A percentile compares a stretch with the other conserved stretches of the same genome.
Evolutionary conservation across 2,797 vertebrate species (phyloP).

Genomic region (Cryptoprocta ferox): DNA sequence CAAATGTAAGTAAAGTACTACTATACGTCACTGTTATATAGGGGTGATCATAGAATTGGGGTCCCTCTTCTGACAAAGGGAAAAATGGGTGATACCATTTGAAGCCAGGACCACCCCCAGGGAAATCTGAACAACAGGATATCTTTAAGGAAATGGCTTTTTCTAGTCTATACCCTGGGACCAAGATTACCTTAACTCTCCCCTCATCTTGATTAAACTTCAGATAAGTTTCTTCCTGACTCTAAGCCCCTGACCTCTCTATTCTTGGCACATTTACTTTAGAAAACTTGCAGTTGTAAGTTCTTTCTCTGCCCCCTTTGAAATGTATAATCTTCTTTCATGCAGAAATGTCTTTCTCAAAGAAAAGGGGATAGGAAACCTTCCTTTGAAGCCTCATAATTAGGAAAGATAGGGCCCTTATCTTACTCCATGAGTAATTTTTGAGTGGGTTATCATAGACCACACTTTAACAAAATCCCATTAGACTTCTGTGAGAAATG

Average conservation of each 20-base stretch:
- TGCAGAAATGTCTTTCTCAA: conserved; percentile 3
- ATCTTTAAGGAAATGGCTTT: background rate
- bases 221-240: background rate
- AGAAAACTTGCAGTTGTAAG: background rate
- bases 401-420: background rate
- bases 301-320: background rate
- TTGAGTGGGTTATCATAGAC: too few species aligned
- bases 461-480: too few species aligned
- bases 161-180: background rate
- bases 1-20: background rate
- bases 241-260: background rate
- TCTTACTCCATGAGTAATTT: too few species aligned
- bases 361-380: background rate
- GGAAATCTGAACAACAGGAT: background rate
- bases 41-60: background rate
- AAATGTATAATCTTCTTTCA: background rate
- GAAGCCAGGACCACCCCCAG: background rate
- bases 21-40: background rate
- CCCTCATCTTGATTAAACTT: background rate
- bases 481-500: too few species aligned
- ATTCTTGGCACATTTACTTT: background rate
- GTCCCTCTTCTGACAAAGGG: background rate
- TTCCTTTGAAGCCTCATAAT: background rate
- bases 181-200: background rate
- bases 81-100: background rate